Evolutionary conservation across 2,888 invertebrate genomes (phyloP), one percentile per base, ranked within the genome.

Genomic region (Euplexia lucipara): DNA sequence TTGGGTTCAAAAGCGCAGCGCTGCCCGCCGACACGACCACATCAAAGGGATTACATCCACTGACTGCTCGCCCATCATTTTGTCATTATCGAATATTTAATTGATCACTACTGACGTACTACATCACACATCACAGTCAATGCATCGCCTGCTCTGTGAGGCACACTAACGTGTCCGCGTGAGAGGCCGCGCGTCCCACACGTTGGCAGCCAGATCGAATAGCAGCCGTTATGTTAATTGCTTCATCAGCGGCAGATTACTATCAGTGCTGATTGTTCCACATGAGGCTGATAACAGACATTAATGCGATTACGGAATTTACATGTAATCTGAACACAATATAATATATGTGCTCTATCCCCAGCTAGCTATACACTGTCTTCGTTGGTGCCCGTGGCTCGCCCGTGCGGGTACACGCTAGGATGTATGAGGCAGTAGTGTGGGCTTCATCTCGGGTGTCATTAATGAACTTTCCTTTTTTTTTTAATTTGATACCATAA

Each of bases 81-180:
- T 20, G 10, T 56, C 45, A 26, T 49, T 14, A 20, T 39, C n/a
- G 12, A 30, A n/a, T 30, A 67, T 62, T 41, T 44, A 65, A 16
- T 45, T 26, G n/a, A 34, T 37, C 10, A 4, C n/a, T 18, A 30
- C 12, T 8, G 10, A 32, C 6, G 16, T n/a, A 34, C 18, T 18
- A 20, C 14, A 34, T 12, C 2, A n/a, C 45, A 26, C 26, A 3
- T 7, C 22, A n/a, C n/a, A 26, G n/a, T 14, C 4, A 26, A 45
- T 26, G 26, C 20, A 44, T 26, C 20, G 7, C 12, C 7, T 5
- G 6, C 18, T 18, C 5, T 3, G 3, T 5, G 5, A 26, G 26
- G 5, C 5, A 26, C 26, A n/a, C n/a, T n/a, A n/a, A n/a, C n/a
- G n/a, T n/a, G n/a, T n/a, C n/a, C n/a, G n/a, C n/a, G n/a, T n/a